A percentile compares a stretch with the other conserved stretches of the same genome.
These are phyloP conservation scores for Hipparchia sbordonii DNA, from an alignment of 2,888 invertebrate genomes.

Conservation along the genomic window DNA sequence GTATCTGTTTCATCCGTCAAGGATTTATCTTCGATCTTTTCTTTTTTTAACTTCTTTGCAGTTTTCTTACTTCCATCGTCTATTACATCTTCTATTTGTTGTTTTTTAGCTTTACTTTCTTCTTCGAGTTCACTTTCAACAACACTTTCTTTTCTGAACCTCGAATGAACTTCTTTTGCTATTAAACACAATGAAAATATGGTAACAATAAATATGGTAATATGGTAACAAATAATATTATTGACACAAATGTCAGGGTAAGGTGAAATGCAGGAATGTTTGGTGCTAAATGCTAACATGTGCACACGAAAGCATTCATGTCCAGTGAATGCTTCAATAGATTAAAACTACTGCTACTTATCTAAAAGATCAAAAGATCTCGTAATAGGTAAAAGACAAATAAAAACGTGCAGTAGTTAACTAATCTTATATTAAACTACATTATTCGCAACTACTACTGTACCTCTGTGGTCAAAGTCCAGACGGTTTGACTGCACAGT, in stretches of 20 bases:
- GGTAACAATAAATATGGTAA: constrained; percentile 47
- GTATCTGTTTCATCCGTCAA: constrained; percentile 55
- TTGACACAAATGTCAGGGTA: constrained; percentile 61
- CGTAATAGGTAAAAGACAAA: constrained; percentile 63
- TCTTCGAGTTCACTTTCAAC: constrained; percentile 78
- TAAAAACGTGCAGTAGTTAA: constrained; percentile 61
- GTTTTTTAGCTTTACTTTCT: constrained; percentile 54
- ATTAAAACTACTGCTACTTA: constrained; percentile 52
- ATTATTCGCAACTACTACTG: constrained; percentile 56
- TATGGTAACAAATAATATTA: constrained; percentile 49
- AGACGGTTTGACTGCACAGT: constrained; percentile 19
- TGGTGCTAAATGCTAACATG: constrained; percentile 39
- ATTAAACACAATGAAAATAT: constrained; percentile 64
- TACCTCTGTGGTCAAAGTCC: constrained; percentile 41
- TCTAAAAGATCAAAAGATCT: constrained; percentile 44
- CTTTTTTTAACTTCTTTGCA: constrained; percentile 56
- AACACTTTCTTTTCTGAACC: constrained; percentile 73
- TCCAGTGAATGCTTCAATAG: constrained; percentile 70
- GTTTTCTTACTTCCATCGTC: constrained; percentile 53
- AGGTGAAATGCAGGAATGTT: constrained; percentile 44
- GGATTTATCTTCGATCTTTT: constrained; percentile 57
- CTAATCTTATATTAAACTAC: constrained; percentile 45
- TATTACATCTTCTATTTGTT: constrained; percentile 53
- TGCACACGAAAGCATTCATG: constrained; percentile 69
- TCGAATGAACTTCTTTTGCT: constrained; percentile 80